A percentile compares a stretch with the other conserved stretches of the same genome.
Conservation (phyloP, 1,140 invertebrate species). For the Apis florea region DNA sequence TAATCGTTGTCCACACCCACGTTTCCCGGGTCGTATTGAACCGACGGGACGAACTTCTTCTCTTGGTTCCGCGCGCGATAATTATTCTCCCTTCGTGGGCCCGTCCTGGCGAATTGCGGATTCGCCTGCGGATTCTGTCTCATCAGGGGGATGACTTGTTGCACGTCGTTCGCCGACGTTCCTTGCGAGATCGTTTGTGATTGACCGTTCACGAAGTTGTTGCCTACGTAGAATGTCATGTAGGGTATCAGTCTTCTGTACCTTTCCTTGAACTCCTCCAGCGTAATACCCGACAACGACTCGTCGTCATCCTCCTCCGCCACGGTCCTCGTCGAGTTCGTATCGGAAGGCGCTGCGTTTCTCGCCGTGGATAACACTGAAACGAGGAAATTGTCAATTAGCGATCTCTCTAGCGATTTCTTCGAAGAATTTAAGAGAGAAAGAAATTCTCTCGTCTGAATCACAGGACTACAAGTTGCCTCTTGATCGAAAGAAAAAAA, state of each 20-base stretch:
- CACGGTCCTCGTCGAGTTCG: conserved; percentile 55
- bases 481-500: not conserved
- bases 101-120: not conserved
- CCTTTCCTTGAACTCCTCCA: conserved; percentile 81
- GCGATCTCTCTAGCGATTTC: too few relatives aligned
- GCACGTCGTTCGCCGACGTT: conserved; percentile 4
- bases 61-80: conserved; percentile 52
- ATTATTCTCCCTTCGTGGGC: conserved; percentile 31
- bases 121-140: not conserved
- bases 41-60: conserved; percentile 75
- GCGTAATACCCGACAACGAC: conserved; percentile 58
- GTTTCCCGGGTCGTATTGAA: conserved; percentile 76
- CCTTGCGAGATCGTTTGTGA: not conserved
- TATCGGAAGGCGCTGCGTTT: conserved; percentile 1
- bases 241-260: conserved; percentile 89
- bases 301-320: conserved; percentile 63
- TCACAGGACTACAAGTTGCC: not conserved
- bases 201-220: conserved; percentile 78
- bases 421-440: too few relatives aligned
- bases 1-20: conserved; percentile 69
- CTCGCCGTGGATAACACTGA: conserved; percentile 55
- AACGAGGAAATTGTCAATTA: conserved; percentile 31
- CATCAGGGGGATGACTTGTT: not conserved
- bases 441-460: too few relatives aligned
- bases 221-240: conserved; percentile 88